Evolutionary conservation across 2,888 invertebrate genomes (phyloP).

Genomic region (Phaedon cochleariae): DNA sequence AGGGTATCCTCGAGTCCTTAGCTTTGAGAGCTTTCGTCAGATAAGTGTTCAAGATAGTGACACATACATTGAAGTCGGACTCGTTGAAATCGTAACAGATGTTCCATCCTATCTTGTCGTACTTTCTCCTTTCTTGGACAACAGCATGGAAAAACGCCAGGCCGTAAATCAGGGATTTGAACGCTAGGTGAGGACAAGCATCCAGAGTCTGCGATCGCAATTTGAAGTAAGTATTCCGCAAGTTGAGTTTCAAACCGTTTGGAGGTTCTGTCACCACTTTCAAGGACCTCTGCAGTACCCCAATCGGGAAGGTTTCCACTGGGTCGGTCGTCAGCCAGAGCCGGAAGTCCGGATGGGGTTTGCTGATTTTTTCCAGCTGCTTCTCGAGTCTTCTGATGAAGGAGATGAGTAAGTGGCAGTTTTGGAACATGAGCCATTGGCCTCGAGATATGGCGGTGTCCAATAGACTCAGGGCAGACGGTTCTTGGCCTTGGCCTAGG

Average conservation of each 20-base stretch:
- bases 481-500: conserved; percentile 93
- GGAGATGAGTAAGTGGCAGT: conserved; percentile 84
- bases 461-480: conserved; percentile 76
- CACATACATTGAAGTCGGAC: conserved; percentile 90
- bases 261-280: conserved; percentile 93
- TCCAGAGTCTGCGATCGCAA: conserved; percentile 78
- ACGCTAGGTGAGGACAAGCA: conserved; percentile 78
- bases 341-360: conserved; percentile 90
- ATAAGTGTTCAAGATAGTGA: conserved; percentile 86
- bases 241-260: conserved; percentile 84
- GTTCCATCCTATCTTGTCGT: conserved; percentile 95
- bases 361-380: conserved; percentile 77
- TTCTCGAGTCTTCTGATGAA: conserved; percentile 87
- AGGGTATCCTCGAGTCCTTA: conserved; percentile 76
- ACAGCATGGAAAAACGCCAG: conserved; percentile 94
- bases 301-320: conserved; percentile 86
- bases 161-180: conserved; percentile 84
- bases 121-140: conserved; percentile 90
- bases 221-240: conserved; percentile 89
- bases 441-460: conserved; percentile 78
- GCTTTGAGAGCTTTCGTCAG: conserved; percentile 73
- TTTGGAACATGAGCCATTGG: conserved; percentile 92
- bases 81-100: conserved; percentile 93
- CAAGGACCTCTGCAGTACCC: conserved; percentile 71
- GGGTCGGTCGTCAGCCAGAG: conserved; percentile 95